A percentile compares a stretch with the other conserved stretches of the same genome.
phyloP scores from a whole-genome alignment of 2,888 invertebrate species.

The Hirtodrosophila histrioides region DNA sequence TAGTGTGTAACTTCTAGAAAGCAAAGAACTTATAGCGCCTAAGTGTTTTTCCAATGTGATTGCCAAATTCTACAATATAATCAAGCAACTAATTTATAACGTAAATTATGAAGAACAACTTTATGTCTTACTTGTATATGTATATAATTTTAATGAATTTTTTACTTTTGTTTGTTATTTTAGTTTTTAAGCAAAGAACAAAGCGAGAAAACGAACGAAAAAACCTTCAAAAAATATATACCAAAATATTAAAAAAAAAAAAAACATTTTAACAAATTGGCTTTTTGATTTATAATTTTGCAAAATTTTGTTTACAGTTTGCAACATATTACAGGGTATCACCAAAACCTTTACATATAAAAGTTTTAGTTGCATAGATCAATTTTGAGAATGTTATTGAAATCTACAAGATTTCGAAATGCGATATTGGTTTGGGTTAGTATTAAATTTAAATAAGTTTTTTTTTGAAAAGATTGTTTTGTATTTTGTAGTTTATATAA shows the following conservation, averaged over 20 bases:
- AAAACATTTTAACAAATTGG: constrained; percentile 29
- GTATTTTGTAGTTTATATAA: no score
- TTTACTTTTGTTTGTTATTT: constrained; percentile 74
- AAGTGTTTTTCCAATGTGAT: constrained; percentile 80
- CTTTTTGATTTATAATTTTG: constrained; percentile 43
- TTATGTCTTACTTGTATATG: constrained; percentile 37
- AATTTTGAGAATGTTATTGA: not conserved
- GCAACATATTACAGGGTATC: not conserved
- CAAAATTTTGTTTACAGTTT: not conserved
- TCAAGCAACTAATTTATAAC: constrained; percentile 52
- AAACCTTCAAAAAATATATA: constrained; percentile 30
- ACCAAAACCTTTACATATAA: not conserved
- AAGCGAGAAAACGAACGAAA: constrained; percentile 8
- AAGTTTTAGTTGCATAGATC: not conserved
- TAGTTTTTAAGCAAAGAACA: constrained; percentile 65
- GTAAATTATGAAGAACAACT: constrained; percentile 26
- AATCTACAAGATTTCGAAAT: no score
- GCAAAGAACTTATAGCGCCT: constrained; percentile 75
- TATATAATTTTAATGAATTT: constrained; percentile 51
- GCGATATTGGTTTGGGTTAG: no score
- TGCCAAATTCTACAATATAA: constrained; percentile 76
- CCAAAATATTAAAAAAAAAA: constrained; percentile 52
- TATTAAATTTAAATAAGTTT: no score
- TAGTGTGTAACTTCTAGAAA: constrained; percentile 45
- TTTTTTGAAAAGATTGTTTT: no score